These are phyloP conservation scores for Sminthopsis crassicaudata DNA, from an alignment of 2,113 vertebrate genomes.

Conservation along the genomic window DNA sequence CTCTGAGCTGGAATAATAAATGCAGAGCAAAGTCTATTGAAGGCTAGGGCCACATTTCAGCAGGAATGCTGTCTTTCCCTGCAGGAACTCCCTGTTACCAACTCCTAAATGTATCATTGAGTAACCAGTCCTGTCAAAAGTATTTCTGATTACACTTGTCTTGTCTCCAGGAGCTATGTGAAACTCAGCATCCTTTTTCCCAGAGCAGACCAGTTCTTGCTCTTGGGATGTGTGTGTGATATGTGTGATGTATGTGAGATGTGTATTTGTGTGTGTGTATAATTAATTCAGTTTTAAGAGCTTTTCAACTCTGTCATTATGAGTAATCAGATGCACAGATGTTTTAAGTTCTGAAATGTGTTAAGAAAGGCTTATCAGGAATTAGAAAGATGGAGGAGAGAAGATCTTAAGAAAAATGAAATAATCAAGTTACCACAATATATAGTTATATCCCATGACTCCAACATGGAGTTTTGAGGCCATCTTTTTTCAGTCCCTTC, in stretches of 20 bases:
- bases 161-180: not conserved
- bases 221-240: not conserved
- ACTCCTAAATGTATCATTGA: fast-evolving
- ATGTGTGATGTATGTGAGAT: not conserved
- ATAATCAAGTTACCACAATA: not conserved
- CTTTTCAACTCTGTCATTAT: not conserved
- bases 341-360: constrained; percentile 9
- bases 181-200: not conserved
- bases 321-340: constrained; percentile 28
- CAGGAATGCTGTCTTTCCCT: not conserved
- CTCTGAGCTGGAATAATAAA: not conserved
- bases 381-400: not conserved
- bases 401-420: constrained; percentile 35
- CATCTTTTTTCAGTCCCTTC: not conserved
- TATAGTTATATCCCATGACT: too few species aligned
- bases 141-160: not conserved
- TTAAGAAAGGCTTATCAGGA: constrained; percentile 48
- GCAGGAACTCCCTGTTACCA: not conserved
- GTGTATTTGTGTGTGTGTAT: not conserved
- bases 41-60: not conserved
- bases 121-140: not conserved
- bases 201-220: not conserved
- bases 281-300: not conserved
- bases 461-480: not conserved
- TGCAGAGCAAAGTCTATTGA: not conserved